Evolutionary conservation across 2,797 vertebrate genomes (phyloP), one percentile per base, ranked within the genome.

Genomic region (Bucorvus abyssinicus): DNA sequence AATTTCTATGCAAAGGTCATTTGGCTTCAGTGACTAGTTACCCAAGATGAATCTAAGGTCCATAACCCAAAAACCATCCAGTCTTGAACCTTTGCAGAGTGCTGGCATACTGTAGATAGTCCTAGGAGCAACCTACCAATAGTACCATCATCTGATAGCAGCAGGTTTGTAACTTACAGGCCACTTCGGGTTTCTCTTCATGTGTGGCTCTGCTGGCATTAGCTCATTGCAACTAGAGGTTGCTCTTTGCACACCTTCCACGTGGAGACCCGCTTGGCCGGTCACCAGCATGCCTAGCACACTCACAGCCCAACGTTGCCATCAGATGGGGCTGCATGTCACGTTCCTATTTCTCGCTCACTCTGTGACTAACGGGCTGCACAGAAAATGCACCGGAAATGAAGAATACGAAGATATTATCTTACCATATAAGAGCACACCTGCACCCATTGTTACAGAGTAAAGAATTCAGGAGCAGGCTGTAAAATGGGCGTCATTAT

Each of bases 261-360:
- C 19, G 15, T 7, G 29, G 42, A 50, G 4, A 49, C 1, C 11
- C 2, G 0, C 19, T 81, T 2, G 0, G 19, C 6, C 68, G 85
- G 42, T 17, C 44, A n/a, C 27, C 75, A 55, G 47, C 17, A 50
- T 6, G 8, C 23, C 59, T 71, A 61, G 36, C 29, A 24, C 38
- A 27, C 23, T 44, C 71, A 56, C 53, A 63, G 56, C 44, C 61
- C 65, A 76, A 18, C 10, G 20, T 10, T 67, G 45, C 13, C 60
- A 40, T 64, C 76, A 59, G 47, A 21, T 44, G 13, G 38, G 49
- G 21, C 38, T 57, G 34, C 47, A 17, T 1, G 0, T 16, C 44
- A 32, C 20, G 6, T 49, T 38, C n/a, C 15, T 42, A 4, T 30
- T 59, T 56, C 47, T 67, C 4, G 1, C 34, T 60, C 42, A 8